phyloP scores from a whole-genome alignment of 2,888 invertebrate genomes.

The Agelastica alni region DNA sequence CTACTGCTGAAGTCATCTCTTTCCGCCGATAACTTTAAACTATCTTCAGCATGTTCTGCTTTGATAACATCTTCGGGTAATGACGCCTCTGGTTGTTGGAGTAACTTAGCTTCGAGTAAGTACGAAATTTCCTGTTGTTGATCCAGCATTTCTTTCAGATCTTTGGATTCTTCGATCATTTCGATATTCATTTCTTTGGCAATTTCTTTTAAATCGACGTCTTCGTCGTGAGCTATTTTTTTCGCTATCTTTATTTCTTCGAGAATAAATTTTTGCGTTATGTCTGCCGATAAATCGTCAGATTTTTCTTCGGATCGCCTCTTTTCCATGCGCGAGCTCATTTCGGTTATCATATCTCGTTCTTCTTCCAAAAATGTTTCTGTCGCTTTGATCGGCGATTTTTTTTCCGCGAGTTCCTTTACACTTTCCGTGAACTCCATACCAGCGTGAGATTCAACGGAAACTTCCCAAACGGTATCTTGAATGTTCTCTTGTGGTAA shows the following conservation, averaged over 20 bases:
- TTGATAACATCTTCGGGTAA: constrained; percentile 2
- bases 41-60: constrained; percentile 8
- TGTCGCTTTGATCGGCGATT: constrained; percentile 18
- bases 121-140: constrained; percentile 38
- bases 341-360: constrained; percentile 1
- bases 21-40: constrained; percentile 37
- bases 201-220: constrained; percentile 19
- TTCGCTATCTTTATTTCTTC: constrained; percentile 28
- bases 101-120: constrained; percentile 35
- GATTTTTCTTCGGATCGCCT: constrained; percentile 7
- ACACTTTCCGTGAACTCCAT: constrained; percentile 52
- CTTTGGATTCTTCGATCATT: constrained; percentile 24
- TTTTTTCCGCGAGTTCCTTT: constrained; percentile 38
- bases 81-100: constrained; percentile 24
- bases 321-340: not conserved
- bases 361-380: constrained; percentile 27
- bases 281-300: constrained; percentile 26
- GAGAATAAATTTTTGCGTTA: constrained; percentile 32
- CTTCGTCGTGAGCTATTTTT: constrained; percentile 28
- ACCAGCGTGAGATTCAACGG: constrained; percentile 54
- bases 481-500: constrained; percentile 58
- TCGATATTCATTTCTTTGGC: constrained; percentile 11
- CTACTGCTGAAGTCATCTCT: constrained; percentile 52
- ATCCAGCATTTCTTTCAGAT: constrained; percentile 26
- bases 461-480: constrained; percentile 60